phyloP scores from a whole-genome alignment of 2,888 invertebrate species.

The Cactoblastis cactorum region DNA sequence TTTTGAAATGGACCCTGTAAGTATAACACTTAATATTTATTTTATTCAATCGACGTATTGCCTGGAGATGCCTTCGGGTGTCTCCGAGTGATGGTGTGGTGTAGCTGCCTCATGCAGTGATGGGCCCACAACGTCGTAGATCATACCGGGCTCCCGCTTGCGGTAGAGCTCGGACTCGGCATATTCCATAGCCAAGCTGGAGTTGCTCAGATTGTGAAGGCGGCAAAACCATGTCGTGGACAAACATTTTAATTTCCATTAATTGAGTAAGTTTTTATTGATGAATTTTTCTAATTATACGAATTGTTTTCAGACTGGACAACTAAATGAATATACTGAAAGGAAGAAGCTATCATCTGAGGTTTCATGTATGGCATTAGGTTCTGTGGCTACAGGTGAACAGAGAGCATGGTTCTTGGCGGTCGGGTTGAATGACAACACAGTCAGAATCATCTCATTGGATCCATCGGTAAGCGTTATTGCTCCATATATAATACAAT shows the following conservation, averaged over 20 bases:
- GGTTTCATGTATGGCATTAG: slow-evolving; percentile 98
- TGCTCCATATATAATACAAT: background rate
- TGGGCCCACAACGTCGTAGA: slow-evolving; percentile 82
- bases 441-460: slow-evolving; percentile 97
- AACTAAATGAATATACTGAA: slow-evolving; percentile 98
- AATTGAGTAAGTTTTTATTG: background rate
- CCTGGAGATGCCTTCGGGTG: slow-evolving; percentile 48
- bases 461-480: slow-evolving; percentile 88
- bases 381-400: slow-evolving; percentile 96
- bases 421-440: slow-evolving; percentile 96
- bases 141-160: slow-evolving; percentile 70
- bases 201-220: slow-evolving; percentile 84
- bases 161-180: slow-evolving; percentile 78
- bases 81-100: slow-evolving; percentile 51
- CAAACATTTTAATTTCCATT: slow-evolving; percentile 43
- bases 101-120: slow-evolving; percentile 79
- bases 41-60: slow-evolving; percentile 51
- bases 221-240: slow-evolving; percentile 85
- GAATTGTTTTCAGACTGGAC: slow-evolving; percentile 86
- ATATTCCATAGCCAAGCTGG: slow-evolving; percentile 88
- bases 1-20: slow-evolving; percentile 99
- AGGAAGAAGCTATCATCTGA: slow-evolving; percentile 97
- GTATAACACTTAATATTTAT: slow-evolving; percentile 38
- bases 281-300: slow-evolving; percentile 15
- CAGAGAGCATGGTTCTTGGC: slow-evolving; percentile 97